Percentiles rank a stretch among this genome's conserved stretches.
phyloP scores from a whole-genome alignment of 1,140 invertebrate species.

The Drosophila kanapiae region DNA sequence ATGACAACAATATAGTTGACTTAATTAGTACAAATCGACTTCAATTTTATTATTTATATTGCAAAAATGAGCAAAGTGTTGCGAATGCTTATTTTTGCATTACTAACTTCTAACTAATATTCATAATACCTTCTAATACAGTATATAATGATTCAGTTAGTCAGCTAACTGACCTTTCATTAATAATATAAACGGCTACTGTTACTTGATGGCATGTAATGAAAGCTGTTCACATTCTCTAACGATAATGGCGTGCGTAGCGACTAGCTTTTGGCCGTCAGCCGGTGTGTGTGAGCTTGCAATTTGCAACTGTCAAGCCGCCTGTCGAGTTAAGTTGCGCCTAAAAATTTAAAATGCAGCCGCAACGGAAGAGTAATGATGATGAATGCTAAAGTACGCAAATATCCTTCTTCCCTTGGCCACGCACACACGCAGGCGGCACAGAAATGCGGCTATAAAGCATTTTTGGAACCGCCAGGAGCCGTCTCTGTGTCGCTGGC shows the following conservation, averaged over 20 bases:
- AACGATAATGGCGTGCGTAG: constrained; percentile 29
- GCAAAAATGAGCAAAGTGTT: neutral
- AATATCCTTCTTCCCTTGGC: constrained; percentile 69
- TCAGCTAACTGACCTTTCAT: too few relatives aligned
- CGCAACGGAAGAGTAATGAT: constrained; percentile 75
- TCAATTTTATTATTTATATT: too few relatives aligned
- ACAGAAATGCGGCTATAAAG: constrained; percentile 68
- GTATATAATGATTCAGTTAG: neutral
- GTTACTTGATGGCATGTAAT: neutral
- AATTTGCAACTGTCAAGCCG: constrained; percentile 78
- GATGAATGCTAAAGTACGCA: constrained; percentile 81
- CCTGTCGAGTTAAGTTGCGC: constrained; percentile 65
- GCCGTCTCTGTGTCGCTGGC: constrained; percentile 27
- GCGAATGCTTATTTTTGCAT: neutral
- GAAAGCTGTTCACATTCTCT: constrained; percentile 5
- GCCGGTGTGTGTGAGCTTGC: constrained; percentile 20
- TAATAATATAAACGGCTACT: neutral
- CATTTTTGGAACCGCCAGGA: constrained; percentile 49
- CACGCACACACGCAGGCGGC: constrained; percentile 58
- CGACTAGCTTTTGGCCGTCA: constrained; percentile 26
- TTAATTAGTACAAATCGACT: too few relatives aligned
- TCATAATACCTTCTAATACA: neutral
- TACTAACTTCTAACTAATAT: neutral
- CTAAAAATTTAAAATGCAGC: constrained; percentile 67
- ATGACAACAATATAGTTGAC: too few relatives aligned